Evolutionary conservation across 2,113 vertebrate genomes (phyloP), one percentile per base, ranked within the genome.

Genomic region (Procavia capensis): DNA sequence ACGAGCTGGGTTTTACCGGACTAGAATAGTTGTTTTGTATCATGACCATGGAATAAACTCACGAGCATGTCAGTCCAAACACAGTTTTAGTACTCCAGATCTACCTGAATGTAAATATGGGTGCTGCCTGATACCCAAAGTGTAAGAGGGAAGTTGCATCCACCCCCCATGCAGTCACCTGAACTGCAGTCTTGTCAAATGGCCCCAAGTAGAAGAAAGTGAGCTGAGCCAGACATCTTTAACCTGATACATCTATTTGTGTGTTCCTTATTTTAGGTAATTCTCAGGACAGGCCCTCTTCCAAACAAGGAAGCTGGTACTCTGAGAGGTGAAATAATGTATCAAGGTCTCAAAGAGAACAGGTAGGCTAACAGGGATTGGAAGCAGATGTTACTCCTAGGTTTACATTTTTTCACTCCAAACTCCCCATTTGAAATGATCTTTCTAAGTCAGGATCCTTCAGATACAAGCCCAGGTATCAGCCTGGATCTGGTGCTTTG

Each of bases 211-310:
- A 81, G 57, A 88, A 95, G 39, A 29, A 76, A 74, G 8, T 17
- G 14, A 50, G 4, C 27, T 54, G 47, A 68, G 78, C 43, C 29
- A 85, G 70, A 72, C 36, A 72, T 20, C 36, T 10, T 9, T 39
- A 34, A 72, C 36, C 70, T 72, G 70, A 24, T 20, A n/a, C 2
- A 36, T 72, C 8, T 27, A 7, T 25, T 57, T 50, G 6, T 20
- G 2, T 5, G 36, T 0, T 0, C 8, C 22, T 5, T 9, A 7
- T 70, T 39, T 43, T 29, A 24, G 14, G 20, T 31, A 39, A n/a
- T 59, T n/a, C 29, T 81, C 9, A 41, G 47, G 5, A 22, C 0
- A 4, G 54, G 11, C 2, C 36, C 72, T 61, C 24, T 3, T 1
- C 29, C 24, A 0, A 43, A 6, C 1, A 27, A 29, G 39, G 78